Evolutionary conservation across 2,797 vertebrate genomes (phyloP).

Genomic region (Ispidina picta): DNA sequence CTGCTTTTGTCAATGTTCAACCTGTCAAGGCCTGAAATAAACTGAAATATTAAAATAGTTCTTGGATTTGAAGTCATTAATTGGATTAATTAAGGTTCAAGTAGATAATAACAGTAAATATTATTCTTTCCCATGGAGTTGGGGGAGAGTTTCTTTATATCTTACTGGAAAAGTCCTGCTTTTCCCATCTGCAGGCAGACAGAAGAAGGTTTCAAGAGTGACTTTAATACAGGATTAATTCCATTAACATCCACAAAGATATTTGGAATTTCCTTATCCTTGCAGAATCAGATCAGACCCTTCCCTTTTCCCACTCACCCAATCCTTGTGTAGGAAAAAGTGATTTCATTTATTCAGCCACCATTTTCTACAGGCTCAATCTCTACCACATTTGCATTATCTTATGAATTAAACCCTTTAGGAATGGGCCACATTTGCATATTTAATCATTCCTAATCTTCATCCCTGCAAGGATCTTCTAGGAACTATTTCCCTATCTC

Average conservation of each 20-base stretch:
- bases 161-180: not conserved
- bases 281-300: not conserved
- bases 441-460: not conserved
- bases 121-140: not conserved
- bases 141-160: not conserved
- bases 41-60: not conserved
- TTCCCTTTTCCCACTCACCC: not conserved
- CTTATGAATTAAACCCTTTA: not conserved
- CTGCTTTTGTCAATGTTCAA: not conserved
- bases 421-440: not conserved
- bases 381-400: not conserved
- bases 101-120: conserved; percentile 6
- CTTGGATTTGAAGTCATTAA: not conserved
- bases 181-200: not conserved
- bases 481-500: not conserved
- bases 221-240: not conserved
- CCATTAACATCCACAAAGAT: not conserved
- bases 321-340: not conserved
- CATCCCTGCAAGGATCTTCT: not conserved
- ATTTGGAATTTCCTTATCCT: not conserved
- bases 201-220: not conserved
- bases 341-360: not conserved
- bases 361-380: not conserved
- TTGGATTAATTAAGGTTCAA: conserved; percentile 4
- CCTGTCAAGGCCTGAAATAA: not conserved